Conservation (phyloP, 2,888 invertebrate species). For the Leucoptera coffeella region DNA sequence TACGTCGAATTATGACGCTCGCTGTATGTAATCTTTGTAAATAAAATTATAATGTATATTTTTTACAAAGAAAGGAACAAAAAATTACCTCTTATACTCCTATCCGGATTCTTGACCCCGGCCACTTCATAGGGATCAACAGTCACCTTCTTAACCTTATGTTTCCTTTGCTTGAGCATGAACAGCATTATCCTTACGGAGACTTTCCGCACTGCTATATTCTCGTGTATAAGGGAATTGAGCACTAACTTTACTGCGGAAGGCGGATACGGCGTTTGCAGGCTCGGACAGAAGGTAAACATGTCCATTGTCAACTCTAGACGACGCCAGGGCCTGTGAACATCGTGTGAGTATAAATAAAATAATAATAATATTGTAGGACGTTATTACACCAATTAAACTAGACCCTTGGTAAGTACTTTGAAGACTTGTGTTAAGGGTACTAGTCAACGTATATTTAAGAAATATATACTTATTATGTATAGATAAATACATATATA, state of each 20-base stretch:
- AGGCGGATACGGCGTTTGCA: slow-evolving; percentile 60
- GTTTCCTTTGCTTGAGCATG: slow-evolving; percentile 67
- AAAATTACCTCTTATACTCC: slow-evolving; percentile 22
- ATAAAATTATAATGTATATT: no score
- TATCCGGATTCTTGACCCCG: slow-evolving; percentile 18
- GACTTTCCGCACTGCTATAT: slow-evolving; percentile 72
- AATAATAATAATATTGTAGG: no score
- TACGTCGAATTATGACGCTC: no score
- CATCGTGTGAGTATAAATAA: no score
- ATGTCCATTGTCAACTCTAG: slow-evolving; percentile 69
- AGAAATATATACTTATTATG: no score
- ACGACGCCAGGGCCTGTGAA: slow-evolving; percentile 83
- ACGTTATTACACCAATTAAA: no score
- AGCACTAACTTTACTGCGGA: slow-evolving; percentile 60
- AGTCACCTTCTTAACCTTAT: slow-evolving; percentile 51
- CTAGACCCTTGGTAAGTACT: no score
- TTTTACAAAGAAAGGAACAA: neutral
- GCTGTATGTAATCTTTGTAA: no score
- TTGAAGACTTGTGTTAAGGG: no score
- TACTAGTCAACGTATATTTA: no score
- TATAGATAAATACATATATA: no score
- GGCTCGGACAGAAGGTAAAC: slow-evolving; percentile 64
- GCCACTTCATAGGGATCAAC: slow-evolving; percentile 51
- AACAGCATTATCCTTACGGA: slow-evolving; percentile 57
- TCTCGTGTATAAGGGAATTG: slow-evolving; percentile 65